phyloP scores from a whole-genome alignment of 2,113 vertebrate genomes.

The Oophaga pumilio region DNA sequence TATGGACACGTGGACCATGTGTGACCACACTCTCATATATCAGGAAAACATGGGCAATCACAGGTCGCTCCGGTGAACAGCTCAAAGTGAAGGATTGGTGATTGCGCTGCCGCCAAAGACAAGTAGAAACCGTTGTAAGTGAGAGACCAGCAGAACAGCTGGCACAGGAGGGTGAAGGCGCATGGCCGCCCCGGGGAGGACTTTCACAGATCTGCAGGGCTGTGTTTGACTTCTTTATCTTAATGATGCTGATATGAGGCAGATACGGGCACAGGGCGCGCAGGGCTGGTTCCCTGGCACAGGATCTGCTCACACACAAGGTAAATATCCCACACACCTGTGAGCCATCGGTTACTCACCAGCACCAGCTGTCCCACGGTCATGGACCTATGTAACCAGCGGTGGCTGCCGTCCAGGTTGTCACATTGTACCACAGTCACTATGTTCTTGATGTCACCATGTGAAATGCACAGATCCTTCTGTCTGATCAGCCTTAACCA shows the following conservation, averaged over 20 bases:
- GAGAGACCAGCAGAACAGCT: neutral
- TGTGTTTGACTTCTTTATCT: conserved; percentile 13
- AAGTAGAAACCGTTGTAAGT: neutral
- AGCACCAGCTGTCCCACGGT: conserved; percentile 68
- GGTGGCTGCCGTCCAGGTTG: conserved; percentile 65
- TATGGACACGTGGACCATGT: no score
- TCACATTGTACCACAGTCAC: conserved; percentile 73
- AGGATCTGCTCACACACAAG: neutral
- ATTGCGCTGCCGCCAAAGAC: neutral
- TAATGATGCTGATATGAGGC: neutral
- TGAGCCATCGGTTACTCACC: conserved; percentile 70
- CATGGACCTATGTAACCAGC: conserved; percentile 82
- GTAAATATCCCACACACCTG: neutral
- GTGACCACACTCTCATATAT: no score
- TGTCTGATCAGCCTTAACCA: conserved; percentile 87
- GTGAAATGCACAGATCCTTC: conserved; percentile 74
- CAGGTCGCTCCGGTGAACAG: neutral
- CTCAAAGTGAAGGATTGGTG: neutral
- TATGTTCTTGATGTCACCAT: neutral
- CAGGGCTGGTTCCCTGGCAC: neutral
- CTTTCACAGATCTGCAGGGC: neutral
- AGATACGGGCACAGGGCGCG: neutral
- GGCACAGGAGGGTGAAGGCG: no score
- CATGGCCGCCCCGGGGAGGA: neutral
- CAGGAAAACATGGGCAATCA: neutral